A percentile compares a stretch with the other conserved stretches of the same genome.
These are phyloP conservation scores for Habropoda laboriosa DNA, from an alignment of 1,140 invertebrate species.

Conservation along the genomic window DNA sequence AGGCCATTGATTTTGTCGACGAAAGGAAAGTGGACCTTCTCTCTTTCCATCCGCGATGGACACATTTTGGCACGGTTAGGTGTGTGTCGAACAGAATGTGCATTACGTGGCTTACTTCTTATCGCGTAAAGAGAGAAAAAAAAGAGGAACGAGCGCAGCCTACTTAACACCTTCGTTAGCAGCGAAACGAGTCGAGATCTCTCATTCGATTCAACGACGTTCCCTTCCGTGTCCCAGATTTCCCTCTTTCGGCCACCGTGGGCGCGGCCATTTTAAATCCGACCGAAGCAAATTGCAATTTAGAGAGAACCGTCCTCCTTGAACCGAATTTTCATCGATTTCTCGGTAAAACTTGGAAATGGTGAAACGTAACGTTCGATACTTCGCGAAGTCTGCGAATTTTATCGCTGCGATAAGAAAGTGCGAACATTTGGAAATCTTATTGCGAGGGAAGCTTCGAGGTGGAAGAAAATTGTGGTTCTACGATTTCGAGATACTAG, in stretches of 20 bases:
- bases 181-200: background rate
- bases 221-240: conserved; percentile 11
- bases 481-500: no score
- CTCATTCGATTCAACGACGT: background rate
- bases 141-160: background rate
- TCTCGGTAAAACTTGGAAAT: background rate
- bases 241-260: background rate
- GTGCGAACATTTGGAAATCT: no score
- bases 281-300: conserved; percentile 3
- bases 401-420: no score
- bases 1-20: conserved; percentile 62
- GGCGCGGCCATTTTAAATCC: conserved; percentile 47
- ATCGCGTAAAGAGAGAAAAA: no score
- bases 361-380: no score
- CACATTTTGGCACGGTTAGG: conserved; percentile 31
- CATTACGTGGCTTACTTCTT: conserved; percentile 5
- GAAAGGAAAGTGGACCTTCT: conserved; percentile 56
- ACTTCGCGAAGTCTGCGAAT: no score
- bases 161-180: conserved; percentile 17
- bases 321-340: background rate
- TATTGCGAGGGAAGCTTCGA: no score
- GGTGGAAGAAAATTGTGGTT: no score
- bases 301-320: background rate
- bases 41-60: background rate
- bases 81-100: background rate